Evolutionary conservation across 1,140 invertebrate species (phyloP).

Genomic region (Euura saliciscinereae): DNA sequence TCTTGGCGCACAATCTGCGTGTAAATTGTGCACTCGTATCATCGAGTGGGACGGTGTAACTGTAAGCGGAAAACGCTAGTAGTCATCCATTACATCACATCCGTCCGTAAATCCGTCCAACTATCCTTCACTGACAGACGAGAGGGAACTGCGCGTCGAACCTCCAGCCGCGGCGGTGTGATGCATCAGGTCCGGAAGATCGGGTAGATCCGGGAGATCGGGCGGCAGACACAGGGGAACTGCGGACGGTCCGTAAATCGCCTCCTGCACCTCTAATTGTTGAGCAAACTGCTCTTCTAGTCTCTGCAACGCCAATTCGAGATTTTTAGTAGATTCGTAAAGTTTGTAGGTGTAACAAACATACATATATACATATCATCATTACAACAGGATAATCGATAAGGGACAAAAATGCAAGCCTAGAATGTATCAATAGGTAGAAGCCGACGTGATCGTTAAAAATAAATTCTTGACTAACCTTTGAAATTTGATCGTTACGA

Average conservation of each 20-base stretch:
- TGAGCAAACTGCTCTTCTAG: constrained; percentile 84
- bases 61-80: no score
- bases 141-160: constrained; percentile 73
- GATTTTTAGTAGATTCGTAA: neutral
- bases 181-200: constrained; percentile 44
- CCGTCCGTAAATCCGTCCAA: neutral
- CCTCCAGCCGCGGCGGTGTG: constrained; percentile 59
- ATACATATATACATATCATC: no score
- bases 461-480: neutral
- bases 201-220: constrained; percentile 64
- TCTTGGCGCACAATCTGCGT: no score
- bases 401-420: no score
- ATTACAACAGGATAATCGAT: no score
- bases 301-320: constrained; percentile 64
- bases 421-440: no score
- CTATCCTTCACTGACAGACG: constrained; percentile 69
- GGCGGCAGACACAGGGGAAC: constrained; percentile 65
- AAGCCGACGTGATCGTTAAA: neutral
- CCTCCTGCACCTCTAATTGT: constrained; percentile 85
- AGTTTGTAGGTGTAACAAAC: no score
- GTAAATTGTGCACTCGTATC: no score
- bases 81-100: no score
- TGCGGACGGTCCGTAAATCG: constrained; percentile 69
- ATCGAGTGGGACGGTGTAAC: no score
- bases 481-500: neutral